Conservation (phyloP, 2,888 invertebrate genomes). For the Frankliniella intonsa region DNA sequence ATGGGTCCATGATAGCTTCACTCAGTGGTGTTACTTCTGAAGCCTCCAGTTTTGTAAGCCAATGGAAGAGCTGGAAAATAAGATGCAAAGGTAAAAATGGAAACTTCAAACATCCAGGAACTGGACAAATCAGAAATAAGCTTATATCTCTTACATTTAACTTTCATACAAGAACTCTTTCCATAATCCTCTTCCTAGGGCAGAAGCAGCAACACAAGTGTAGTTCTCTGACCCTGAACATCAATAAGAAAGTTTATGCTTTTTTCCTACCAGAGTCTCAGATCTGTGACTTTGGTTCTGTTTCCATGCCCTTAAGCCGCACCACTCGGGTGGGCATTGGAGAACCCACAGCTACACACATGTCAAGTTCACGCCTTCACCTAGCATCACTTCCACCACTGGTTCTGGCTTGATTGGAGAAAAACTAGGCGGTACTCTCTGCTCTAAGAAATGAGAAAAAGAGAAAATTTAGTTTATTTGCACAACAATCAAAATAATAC, state of each 20-base stretch:
- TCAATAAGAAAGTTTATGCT: slow-evolving; percentile 80
- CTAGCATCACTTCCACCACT: slow-evolving; percentile 84
- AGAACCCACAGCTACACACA: slow-evolving; percentile 96
- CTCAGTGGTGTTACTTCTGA: slow-evolving; percentile 94
- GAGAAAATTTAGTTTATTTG: not conserved
- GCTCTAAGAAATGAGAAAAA: slow-evolving; percentile 58
- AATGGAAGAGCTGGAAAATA: slow-evolving; percentile 76
- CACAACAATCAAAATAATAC: not conserved
- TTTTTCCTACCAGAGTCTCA: slow-evolving; percentile 77
- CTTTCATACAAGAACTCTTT: slow-evolving; percentile 83
- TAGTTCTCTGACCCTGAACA: slow-evolving; percentile 90
- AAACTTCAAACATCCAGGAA: slow-evolving; percentile 18
- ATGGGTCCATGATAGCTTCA: slow-evolving; percentile 89
- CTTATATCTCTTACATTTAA: slow-evolving; percentile 77
- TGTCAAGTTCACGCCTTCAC: slow-evolving; percentile 84
- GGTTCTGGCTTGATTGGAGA: slow-evolving; percentile 85
- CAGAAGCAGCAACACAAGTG: slow-evolving; percentile 93
- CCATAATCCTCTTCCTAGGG: slow-evolving; percentile 87
- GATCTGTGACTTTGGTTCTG: slow-evolving; percentile 86
- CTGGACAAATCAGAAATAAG: slow-evolving; percentile 21
- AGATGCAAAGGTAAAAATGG: slow-evolving; percentile 33
- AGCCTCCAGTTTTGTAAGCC: slow-evolving; percentile 75
- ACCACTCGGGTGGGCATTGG: slow-evolving; percentile 98
- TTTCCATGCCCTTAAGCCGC: slow-evolving; percentile 77
- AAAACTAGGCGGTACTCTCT: slow-evolving; percentile 92